Evolutionary conservation across 2,113 vertebrate species (phyloP), one percentile per base, ranked within the genome.

Genomic region (Ornithorhynchus anatinus): DNA sequence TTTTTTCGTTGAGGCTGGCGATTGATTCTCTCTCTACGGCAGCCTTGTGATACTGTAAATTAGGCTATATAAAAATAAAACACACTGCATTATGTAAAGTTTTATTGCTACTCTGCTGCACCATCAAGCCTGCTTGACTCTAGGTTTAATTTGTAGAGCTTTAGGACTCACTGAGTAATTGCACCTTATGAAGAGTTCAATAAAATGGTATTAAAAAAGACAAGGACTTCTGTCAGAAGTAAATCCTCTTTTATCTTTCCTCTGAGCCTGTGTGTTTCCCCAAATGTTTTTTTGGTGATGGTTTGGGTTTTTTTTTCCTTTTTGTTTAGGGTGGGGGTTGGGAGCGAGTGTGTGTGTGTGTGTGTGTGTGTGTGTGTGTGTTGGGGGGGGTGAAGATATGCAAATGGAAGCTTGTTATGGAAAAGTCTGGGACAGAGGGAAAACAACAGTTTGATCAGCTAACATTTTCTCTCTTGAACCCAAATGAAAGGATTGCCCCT

Each of bases 131-230:
- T 56, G 25, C 42, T 69, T 69, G 64, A 74, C 48, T 79, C 53
- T 66, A 42, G 54, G 23, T 22, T 79, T 77, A 84, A 81, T 79
- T 75, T 87, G 81, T 85, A 1, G 80, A 75, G 67, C 67, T 82
- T 79, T 76, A 75, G 60, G n/a, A 74, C 38, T 72, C 48, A 77
- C 36, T 50, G 59, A 74, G 40, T 56, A 77, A 62, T 61, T 79
- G 73, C 25, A 79, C 69, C 59, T 82, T 80, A 87, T 62, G 69
- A 89, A 82, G 72, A 79, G 81, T 87, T 84, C 66, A 81, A 57
- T 82, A 87, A 89, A 83, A 77, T 68, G 25, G 36, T 59, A 79
- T 82, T 81, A 75, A 86, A 80, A 75, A 47, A 79, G 66, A 84
- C 54, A 82, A 84, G 85, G 63, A 72, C 48, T 77, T 57, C 50